Evolutionary conservation across 2,113 vertebrate genomes (phyloP), one percentile per base, ranked within the genome.

Genomic region (Oncorhynchus keta): DNA sequence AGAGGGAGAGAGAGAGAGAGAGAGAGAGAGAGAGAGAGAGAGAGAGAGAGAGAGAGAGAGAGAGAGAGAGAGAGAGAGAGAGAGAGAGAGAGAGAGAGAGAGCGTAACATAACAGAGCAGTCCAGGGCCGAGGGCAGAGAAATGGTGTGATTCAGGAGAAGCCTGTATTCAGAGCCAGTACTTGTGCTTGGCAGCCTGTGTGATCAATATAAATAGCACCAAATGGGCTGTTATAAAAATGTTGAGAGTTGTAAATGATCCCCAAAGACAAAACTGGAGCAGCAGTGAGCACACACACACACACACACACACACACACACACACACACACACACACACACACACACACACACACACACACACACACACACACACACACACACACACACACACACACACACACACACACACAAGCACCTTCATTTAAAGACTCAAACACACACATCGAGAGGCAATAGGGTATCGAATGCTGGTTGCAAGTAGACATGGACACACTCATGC

Each of bases 161-260:
- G 80, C 55, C 72, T 79, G 80, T 79, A 72, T 76, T 87, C 70
- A 80, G 78, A 83, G 84, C 66, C 79, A 75, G 81, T 64, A 68
- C 81, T 78, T 85, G 76, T 64, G 70, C 81, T 78, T 85, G 76
- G 81, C 84, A 88, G 83, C 51, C 57, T 72, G 66, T 79, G 74
- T 84, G 83, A 89, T 92, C 88, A 88, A 86, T 89, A 88, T 85
- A 87, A 89, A 90, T 87, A 87, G 82, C 81, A 87, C 64, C 70
- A 83, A 92, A 85, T 83, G 73, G 84, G 73, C 84, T 86, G 80
- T 84, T 87, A 82, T 76, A 84, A 90, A 90, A 87, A 83, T 85
- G 82, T 86, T 22, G 49, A 78, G 78, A 85, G 73, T 77, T 87
- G 80, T 85, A 86, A 88, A 90, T 87, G 88, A 89, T 87, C 74